Evolutionary conservation across 2,113 vertebrate genomes (phyloP).

Genomic region (Neoarius graeffei): DNA sequence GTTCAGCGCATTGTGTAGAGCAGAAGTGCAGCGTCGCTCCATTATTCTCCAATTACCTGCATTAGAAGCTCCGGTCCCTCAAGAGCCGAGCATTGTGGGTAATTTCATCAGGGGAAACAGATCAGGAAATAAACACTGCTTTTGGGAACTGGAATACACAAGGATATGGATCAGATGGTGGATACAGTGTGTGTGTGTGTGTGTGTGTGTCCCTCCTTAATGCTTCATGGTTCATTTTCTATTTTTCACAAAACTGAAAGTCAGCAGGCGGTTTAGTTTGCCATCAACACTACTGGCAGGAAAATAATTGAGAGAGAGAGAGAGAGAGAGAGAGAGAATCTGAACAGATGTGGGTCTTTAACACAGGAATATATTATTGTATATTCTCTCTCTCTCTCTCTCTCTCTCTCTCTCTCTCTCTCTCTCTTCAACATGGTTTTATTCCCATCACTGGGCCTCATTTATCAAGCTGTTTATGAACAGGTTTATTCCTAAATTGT

Average conservation of each 20-base stretch:
- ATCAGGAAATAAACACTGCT: constrained; percentile 36
- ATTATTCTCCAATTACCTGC: constrained; percentile 49
- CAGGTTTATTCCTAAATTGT: neutral
- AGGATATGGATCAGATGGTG: neutral
- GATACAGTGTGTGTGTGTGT: constrained; percentile 1
- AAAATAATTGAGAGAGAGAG: neutral
- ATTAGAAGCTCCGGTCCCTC: constrained; percentile 18
- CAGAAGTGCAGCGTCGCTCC: constrained; percentile 15
- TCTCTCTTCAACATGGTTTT: neutral
- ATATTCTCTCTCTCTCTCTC: neutral
- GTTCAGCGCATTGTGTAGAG: neutral
- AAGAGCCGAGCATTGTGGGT: constrained; percentile 20
- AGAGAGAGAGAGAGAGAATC: neutral
- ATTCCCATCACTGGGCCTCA: neutral
- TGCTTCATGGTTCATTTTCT: constrained; percentile 6
- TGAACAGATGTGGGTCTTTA: too few relatives aligned
- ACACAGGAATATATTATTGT: too few relatives aligned
- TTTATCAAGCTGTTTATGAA: neutral
- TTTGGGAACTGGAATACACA: constrained; percentile 6
- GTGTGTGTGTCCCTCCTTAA: neutral
- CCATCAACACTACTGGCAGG: neutral
- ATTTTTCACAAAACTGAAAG: constrained; percentile 3
- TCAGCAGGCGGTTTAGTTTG: neutral
- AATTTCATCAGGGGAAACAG: constrained; percentile 27
- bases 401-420: neutral